These are phyloP conservation scores for Apogon hyalosoma DNA, from an alignment of 2,797 vertebrate species.

Conservation along the genomic window DNA sequence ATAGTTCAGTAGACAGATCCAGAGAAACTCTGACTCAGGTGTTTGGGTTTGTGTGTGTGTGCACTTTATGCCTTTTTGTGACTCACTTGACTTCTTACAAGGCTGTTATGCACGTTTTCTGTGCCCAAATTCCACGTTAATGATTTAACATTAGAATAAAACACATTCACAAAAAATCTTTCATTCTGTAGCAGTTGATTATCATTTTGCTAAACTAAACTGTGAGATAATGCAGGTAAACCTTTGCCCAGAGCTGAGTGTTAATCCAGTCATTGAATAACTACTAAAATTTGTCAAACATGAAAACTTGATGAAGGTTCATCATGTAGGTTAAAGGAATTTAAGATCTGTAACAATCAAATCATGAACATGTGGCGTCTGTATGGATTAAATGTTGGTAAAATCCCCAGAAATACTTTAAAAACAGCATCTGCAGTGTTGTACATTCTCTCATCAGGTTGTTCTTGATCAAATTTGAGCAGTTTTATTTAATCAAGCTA, in stretches of 20 bases:
- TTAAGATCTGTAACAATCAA: no score
- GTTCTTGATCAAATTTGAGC: no score
- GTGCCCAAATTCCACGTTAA: background rate
- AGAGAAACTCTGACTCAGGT: conserved; percentile 62
- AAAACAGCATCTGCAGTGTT: no score
- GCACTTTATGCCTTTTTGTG: conserved; percentile 26
- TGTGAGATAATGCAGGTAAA: no score
- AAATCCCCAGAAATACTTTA: no score
- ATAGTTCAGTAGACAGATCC: conserved; percentile 34
- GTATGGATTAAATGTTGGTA: no score
- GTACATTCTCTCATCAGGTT: no score
- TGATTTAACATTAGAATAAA: conserved; percentile 3
- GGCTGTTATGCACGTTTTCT: conserved; percentile 5
- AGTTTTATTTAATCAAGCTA: no score
- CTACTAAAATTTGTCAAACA: background rate
- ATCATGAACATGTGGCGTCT: no score
- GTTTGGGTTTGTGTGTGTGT: conserved; percentile 38
- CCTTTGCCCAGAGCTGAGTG: background rate
- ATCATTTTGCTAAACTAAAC: background rate
- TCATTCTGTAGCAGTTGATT: conserved; percentile 4
- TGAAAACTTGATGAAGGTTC: no score
- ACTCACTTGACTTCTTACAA: conserved; percentile 49
- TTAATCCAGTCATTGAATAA: background rate
- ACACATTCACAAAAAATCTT: background rate
- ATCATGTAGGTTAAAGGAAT: no score